phyloP scores from a whole-genome alignment of 2,797 vertebrate genomes.

The Chelon labrosus region DNA sequence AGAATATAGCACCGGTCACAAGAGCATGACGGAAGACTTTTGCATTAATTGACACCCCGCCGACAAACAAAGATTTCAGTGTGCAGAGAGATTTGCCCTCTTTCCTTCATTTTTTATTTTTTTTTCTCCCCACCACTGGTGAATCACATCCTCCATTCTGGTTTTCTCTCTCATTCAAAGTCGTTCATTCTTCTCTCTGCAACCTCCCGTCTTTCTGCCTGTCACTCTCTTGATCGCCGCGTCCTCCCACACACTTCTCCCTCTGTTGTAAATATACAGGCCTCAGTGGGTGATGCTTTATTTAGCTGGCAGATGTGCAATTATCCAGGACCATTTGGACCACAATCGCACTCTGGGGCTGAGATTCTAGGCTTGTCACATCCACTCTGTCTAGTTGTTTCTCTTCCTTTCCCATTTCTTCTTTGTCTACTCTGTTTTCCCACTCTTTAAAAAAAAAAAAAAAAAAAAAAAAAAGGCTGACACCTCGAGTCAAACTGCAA shows the following conservation, averaged over 20 bases:
- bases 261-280: conserved; percentile 73
- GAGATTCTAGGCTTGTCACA: conserved; percentile 31
- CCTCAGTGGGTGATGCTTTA: conserved; percentile 67
- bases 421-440: background rate
- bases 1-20: background rate
- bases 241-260: conserved; percentile 69
- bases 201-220: conserved; percentile 33
- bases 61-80: conserved; percentile 43
- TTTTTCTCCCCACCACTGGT: conserved; percentile 22
- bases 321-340: conserved; percentile 70
- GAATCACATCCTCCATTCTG: conserved; percentile 59
- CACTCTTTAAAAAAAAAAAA: no score
- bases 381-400: conserved; percentile 30
- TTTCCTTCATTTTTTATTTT: conserved; percentile 3
- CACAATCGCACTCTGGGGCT: conserved; percentile 59
- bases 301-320: conserved; percentile 81
- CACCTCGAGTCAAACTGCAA: conserved; percentile 8
- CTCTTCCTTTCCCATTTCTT: background rate
- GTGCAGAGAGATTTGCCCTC: conserved; percentile 4
- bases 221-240: conserved; percentile 41
- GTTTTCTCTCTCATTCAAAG: conserved; percentile 26
- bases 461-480: background rate
- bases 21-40: background rate
- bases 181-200: conserved; percentile 48
- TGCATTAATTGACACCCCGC: background rate